Evolutionary conservation across 2,797 vertebrate genomes (phyloP).

Genomic region (Acanthurus leucopareius): DNA sequence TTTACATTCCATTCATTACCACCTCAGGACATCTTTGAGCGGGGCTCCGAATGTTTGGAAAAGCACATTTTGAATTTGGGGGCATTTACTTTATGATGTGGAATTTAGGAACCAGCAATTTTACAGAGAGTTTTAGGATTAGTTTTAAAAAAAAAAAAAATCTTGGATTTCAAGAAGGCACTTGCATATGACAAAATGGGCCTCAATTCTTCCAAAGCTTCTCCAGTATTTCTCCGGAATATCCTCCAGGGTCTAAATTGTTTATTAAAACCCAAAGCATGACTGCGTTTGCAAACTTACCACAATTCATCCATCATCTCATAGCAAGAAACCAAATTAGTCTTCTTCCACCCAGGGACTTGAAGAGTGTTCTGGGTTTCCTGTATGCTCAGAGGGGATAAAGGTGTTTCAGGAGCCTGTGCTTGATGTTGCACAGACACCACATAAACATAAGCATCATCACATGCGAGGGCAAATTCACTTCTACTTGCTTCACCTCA

Average conservation of each 20-base stretch:
- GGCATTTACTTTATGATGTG: conserved; percentile 23
- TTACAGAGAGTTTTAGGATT: conserved; percentile 31
- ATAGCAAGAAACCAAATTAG: conserved; percentile 63
- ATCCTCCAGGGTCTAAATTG: conserved; percentile 66
- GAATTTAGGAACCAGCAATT: conserved; percentile 34
- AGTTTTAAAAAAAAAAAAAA: conserved; percentile 4
- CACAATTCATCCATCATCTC: conserved; percentile 74
- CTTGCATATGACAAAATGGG: conserved; percentile 1
- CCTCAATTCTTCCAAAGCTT: conserved; percentile 26
- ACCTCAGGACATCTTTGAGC: conserved; percentile 60
- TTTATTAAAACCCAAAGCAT: conserved; percentile 73
- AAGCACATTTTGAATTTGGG: conserved; percentile 37
- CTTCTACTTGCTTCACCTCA: conserved; percentile 20
- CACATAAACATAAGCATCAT: conserved; percentile 47
- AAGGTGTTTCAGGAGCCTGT: conserved; percentile 56
- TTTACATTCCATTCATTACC: conserved; percentile 74
- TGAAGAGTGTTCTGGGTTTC: conserved; percentile 47
- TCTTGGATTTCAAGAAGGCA: conserved; percentile 18
- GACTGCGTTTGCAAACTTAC: conserved; percentile 71
- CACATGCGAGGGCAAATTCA: conserved; percentile 36
- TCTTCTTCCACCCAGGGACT: conserved; percentile 51
- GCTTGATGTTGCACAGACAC: conserved; percentile 72
- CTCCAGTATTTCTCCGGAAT: conserved; percentile 41
- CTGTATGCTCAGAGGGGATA: conserved; percentile 55
- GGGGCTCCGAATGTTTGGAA: conserved; percentile 47